Conservation (phyloP, 1,140 invertebrate genomes). For the Gonioctena quinquepunctata region DNA sequence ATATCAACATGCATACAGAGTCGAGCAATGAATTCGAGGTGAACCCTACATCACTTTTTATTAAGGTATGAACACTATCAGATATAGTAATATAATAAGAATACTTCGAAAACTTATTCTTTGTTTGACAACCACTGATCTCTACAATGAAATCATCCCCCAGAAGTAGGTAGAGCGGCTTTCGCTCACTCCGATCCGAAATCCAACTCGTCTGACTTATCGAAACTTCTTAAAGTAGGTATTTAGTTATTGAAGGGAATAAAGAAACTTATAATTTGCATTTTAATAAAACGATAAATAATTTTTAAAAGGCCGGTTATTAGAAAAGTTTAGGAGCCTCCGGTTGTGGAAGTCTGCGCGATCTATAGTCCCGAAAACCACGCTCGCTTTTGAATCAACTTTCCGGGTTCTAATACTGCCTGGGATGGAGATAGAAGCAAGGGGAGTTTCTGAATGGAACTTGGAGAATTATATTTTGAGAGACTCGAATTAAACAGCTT, state of each 20-base stretch:
- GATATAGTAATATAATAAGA: too few species aligned
- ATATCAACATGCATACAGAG: too few species aligned
- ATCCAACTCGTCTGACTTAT: not conserved
- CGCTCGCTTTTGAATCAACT: not conserved
- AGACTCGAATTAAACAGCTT: too few species aligned
- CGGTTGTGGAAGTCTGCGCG: not conserved
- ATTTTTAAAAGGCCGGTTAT: constrained; percentile 1
- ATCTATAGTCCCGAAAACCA: not conserved
- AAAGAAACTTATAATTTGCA: constrained; percentile 11
- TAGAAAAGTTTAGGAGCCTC: not conserved
- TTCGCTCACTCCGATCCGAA: not conserved
- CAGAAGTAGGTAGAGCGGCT: not conserved
- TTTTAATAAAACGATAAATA: constrained; percentile 15
- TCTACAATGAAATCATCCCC: not conserved
- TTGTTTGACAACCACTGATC: not conserved
- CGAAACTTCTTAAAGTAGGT: constrained; percentile 1
- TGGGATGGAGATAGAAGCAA: not conserved
- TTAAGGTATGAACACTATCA: too few species aligned
- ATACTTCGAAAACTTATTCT: not conserved
- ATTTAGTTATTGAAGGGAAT: constrained; percentile 8
- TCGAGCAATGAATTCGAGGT: too few species aligned
- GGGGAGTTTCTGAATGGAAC: not conserved
- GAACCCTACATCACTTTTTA: too few species aligned
- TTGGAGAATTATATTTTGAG: too few species aligned
- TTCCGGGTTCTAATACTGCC: not conserved